phyloP scores from a whole-genome alignment of 2,888 invertebrate genomes.

The Dendrolimus houi region DNA sequence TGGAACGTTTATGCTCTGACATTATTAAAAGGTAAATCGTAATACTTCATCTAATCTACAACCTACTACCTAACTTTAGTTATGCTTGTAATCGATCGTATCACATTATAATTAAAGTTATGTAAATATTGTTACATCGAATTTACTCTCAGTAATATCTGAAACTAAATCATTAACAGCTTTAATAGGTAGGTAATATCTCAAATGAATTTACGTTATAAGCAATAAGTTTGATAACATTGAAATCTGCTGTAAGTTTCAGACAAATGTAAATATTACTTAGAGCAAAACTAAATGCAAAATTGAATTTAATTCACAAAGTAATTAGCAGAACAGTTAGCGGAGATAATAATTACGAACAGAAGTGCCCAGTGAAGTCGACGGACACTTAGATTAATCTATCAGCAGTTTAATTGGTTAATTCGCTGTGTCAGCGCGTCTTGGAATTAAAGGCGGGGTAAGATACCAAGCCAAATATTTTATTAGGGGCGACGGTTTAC shows the following conservation, averaged over 20 bases:
- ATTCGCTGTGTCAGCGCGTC: constrained; percentile 17
- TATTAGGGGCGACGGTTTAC: constrained; percentile 64
- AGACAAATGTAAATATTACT: constrained; percentile 1
- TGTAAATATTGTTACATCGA: no score
- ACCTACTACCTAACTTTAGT: no score
- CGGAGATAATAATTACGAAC: constrained; percentile 30
- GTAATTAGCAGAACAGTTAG: constrained; percentile 28
- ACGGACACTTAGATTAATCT: constrained; percentile 33
- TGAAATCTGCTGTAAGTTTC: constrained; percentile 6
- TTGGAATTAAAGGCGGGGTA: constrained; percentile 13
- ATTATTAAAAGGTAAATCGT: no score
- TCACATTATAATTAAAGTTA: no score
- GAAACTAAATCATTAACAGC: no score
- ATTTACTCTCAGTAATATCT: no score
- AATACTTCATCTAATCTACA: no score
- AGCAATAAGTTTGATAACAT: background rate
- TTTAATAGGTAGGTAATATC: no score
- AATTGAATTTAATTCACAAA: constrained; percentile 25
- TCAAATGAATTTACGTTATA: background rate
- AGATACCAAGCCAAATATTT: constrained; percentile 49
- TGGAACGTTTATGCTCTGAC: no score
- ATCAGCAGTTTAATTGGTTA: constrained; percentile 32
- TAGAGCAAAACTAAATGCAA: constrained; percentile 4
- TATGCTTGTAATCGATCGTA: no score
- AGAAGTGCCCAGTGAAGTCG: constrained; percentile 28